Evolutionary conservation across 1,140 invertebrate genomes (phyloP).

Genomic region (Anagrus nilaparvatae): DNA sequence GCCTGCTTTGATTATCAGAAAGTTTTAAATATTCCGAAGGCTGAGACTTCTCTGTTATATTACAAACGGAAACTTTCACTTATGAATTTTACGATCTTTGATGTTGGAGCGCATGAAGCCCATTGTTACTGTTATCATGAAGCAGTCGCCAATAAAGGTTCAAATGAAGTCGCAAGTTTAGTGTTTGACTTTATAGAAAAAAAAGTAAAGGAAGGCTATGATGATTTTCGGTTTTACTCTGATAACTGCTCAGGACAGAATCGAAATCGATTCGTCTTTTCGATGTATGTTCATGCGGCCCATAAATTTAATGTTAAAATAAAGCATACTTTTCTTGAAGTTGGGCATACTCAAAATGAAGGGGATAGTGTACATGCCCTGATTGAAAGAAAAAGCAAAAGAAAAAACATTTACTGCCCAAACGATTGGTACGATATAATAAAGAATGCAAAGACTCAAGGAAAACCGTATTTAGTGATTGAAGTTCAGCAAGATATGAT

Average conservation of each 20-base stretch:
- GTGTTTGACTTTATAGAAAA: conserved; percentile 21
- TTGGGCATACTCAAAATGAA: too few relatives aligned
- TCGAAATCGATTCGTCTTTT: background rate
- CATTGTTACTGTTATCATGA: conserved; percentile 23
- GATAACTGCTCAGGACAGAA: conserved; percentile 1
- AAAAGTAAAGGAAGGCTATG: conserved; percentile 13
- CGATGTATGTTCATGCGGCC: background rate
- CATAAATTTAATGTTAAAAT: background rate
- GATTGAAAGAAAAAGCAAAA: too few relatives aligned
- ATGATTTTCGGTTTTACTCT: conserved; percentile 18
- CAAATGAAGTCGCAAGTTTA: conserved; percentile 26
- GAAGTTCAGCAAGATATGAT: too few relatives aligned
- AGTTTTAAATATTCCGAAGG: conserved; percentile 21
- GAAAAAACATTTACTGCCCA: too few relatives aligned
- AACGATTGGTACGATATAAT: too few relatives aligned
- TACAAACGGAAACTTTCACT: conserved; percentile 24
- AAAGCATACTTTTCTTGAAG: too few relatives aligned
- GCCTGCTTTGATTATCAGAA: conserved; percentile 27
- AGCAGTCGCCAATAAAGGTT: conserved; percentile 19
- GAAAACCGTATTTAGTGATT: too few relatives aligned
- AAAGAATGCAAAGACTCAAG: too few relatives aligned
- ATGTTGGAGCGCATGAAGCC: conserved; percentile 16
- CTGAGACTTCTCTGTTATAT: conserved; percentile 23
- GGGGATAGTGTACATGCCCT: too few relatives aligned
- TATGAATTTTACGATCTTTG: conserved; percentile 26